phyloP scores from a whole-genome alignment of 2,888 invertebrate genomes.

The Petrolisthes manimaculis region DNA sequence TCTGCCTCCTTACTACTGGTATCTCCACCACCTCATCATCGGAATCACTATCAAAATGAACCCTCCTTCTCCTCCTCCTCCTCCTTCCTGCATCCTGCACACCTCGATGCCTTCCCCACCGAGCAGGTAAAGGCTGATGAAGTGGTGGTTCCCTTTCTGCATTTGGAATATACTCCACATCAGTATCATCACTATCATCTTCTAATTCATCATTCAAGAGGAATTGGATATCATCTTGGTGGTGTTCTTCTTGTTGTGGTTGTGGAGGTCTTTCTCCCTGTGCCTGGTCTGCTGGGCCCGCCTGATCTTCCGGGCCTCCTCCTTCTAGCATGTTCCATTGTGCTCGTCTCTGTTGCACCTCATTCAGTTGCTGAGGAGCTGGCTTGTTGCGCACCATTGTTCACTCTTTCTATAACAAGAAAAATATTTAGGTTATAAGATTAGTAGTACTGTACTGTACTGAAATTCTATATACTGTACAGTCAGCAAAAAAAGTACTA shows the following conservation, averaged over 20 bases:
- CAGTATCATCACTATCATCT: constrained; percentile 45
- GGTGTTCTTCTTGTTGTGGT: neutral
- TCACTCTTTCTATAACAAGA: too few relatives aligned
- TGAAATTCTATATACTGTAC: neutral
- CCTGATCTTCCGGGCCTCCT: constrained; percentile 7
- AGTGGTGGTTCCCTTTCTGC: constrained; percentile 21
- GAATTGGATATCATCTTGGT: constrained; percentile 19
- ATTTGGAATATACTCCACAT: constrained; percentile 46
- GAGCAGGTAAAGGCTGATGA: constrained; percentile 23
- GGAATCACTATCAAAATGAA: constrained; percentile 18
- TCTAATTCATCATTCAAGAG: constrained; percentile 40
- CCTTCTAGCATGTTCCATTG: constrained; percentile 56
- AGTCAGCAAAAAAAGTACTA: neutral
- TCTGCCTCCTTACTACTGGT: constrained; percentile 15
- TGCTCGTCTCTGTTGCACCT: constrained; percentile 45
- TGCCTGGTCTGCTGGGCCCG: neutral
- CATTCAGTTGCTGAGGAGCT: constrained; percentile 49
- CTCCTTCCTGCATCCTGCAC: constrained; percentile 29
- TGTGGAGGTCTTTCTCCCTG: neutral
- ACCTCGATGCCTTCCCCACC: constrained; percentile 57
- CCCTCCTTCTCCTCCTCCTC: constrained; percentile 34
- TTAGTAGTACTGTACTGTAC: too few relatives aligned
- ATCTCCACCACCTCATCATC: constrained; percentile 37
- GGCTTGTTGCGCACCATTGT: constrained; percentile 51
- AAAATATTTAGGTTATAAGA: too few relatives aligned